These are phyloP conservation scores for Corythaixoides concolor DNA, from an alignment of 2,113 vertebrate genomes.

Conservation along the genomic window DNA sequence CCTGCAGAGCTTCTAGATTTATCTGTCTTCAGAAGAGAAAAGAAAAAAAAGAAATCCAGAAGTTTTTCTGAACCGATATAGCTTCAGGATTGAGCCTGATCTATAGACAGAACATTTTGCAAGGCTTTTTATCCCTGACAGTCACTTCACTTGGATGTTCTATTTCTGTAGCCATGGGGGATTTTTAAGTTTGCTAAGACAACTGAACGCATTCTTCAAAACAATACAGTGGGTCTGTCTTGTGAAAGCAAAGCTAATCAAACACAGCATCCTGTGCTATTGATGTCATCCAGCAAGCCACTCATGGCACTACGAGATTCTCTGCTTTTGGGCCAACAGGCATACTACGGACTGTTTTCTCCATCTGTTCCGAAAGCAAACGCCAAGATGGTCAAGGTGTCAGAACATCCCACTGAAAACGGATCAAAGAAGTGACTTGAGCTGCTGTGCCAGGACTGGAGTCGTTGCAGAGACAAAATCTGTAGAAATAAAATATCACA, in stretches of 20 bases:
- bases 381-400: slow-evolving; percentile 65
- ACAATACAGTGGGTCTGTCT: slow-evolving; percentile 49
- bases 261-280: slow-evolving; percentile 44
- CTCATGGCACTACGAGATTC: slow-evolving; percentile 18
- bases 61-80: background rate
- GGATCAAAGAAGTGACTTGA: slow-evolving; percentile 41
- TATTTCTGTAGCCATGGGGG: slow-evolving; percentile 7
- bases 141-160: background rate
- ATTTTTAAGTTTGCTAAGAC: slow-evolving; percentile 45
- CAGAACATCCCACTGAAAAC: slow-evolving; percentile 46
- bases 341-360: slow-evolving; percentile 41
- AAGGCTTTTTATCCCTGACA: slow-evolving; percentile 11
- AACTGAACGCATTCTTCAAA: slow-evolving; percentile 54
- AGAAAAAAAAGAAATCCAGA: background rate
- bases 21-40: background rate
- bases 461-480: background rate
- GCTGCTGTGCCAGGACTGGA: background rate
- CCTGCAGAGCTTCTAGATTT: background rate
- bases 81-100: slow-evolving; percentile 9
- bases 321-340: slow-evolving; percentile 56
- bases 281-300: slow-evolving; percentile 49
- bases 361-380: slow-evolving; percentile 64
- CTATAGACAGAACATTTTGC: background rate
- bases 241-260: slow-evolving; percentile 61
- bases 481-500: background rate